Percentiles rank a stretch among this genome's conserved stretches.
These are phyloP conservation scores for Neosilurus hyrtlii DNA, from an alignment of 2,797 vertebrate species.

Conservation along the genomic window DNA sequence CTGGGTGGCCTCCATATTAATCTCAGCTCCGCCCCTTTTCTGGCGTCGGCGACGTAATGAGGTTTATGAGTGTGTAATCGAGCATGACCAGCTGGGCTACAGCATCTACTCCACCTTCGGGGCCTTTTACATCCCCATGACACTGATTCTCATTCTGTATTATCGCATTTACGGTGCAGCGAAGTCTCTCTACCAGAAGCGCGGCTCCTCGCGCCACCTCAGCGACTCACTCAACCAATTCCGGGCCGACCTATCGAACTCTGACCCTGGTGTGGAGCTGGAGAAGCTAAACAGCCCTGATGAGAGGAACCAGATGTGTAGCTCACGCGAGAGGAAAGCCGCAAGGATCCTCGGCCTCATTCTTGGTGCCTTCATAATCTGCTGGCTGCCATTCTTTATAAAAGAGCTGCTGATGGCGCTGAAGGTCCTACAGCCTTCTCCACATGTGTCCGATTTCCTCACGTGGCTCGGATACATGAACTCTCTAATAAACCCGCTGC, in stretches of 20 bases:
- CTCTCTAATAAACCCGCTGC: slow-evolving; percentile 87
- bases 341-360: slow-evolving; percentile 86
- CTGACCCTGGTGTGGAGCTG: slow-evolving; percentile 74
- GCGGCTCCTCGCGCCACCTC: slow-evolving; percentile 83
- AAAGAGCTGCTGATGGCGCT: slow-evolving; percentile 85
- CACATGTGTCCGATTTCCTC: slow-evolving; percentile 78
- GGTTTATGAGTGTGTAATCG: slow-evolving; percentile 75
- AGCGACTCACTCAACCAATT: slow-evolving; percentile 78
- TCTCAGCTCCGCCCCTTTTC: slow-evolving; percentile 85
- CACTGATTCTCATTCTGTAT: slow-evolving; percentile 85
- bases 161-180: slow-evolving; percentile 84
- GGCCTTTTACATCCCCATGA: slow-evolving; percentile 88
- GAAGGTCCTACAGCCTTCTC: slow-evolving; percentile 71
- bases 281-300: slow-evolving; percentile 72
- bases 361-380: slow-evolving; percentile 85
- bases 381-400: slow-evolving; percentile 90
- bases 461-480: slow-evolving; percentile 90
- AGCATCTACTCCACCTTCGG: slow-evolving; percentile 86
- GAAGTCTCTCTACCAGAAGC: slow-evolving; percentile 86
- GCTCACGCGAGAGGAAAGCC: slow-evolving; percentile 80
- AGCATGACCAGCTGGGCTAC: slow-evolving; percentile 84
- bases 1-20: slow-evolving; percentile 84
- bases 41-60: slow-evolving; percentile 77
- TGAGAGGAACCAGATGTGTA: slow-evolving; percentile 82
- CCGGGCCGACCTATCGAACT: slow-evolving; percentile 77